Percentiles rank a stretch among this genome's conserved stretches.
Conservation (phyloP, 2,113 vertebrate species). For the Eleginops maclovinus region DNA sequence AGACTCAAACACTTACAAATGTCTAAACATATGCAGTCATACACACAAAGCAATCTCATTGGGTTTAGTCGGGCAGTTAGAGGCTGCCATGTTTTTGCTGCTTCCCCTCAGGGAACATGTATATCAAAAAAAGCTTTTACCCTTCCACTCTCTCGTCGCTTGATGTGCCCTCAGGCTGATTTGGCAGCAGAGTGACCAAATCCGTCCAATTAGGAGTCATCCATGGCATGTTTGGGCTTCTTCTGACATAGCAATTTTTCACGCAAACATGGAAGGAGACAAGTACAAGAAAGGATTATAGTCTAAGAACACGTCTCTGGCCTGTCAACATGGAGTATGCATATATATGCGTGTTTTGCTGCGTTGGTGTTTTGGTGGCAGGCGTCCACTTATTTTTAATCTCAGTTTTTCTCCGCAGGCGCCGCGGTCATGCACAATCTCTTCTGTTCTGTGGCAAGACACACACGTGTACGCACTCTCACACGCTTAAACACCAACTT, state of each 20-base stretch:
- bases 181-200: constrained; percentile 52
- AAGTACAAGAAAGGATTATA: constrained; percentile 49
- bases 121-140: constrained; percentile 2
- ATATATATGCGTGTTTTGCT: constrained; percentile 13
- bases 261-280: constrained; percentile 24
- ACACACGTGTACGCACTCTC: constrained; percentile 11
- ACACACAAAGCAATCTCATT: constrained; percentile 11
- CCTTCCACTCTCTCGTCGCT: constrained; percentile 6
- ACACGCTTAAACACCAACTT: background rate
- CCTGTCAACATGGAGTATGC: constrained; percentile 36
- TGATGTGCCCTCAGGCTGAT: constrained; percentile 37
- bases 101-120: constrained; percentile 25
- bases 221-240: constrained; percentile 29
- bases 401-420: constrained; percentile 52
- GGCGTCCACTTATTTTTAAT: constrained; percentile 52
- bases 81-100: constrained; percentile 13
- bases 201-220: constrained; percentile 56
- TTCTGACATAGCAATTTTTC: constrained; percentile 55
- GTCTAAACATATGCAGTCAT: constrained; percentile 19
- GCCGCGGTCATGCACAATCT: constrained; percentile 26
- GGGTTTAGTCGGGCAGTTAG: constrained; percentile 3
- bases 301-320: constrained; percentile 30
- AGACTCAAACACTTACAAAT: background rate
- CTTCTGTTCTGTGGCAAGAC: constrained; percentile 19
- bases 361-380: constrained; percentile 51